These are phyloP conservation scores for Zophobas morio DNA, from an alignment of 1,140 invertebrate genomes.

Conservation along the genomic window DNA sequence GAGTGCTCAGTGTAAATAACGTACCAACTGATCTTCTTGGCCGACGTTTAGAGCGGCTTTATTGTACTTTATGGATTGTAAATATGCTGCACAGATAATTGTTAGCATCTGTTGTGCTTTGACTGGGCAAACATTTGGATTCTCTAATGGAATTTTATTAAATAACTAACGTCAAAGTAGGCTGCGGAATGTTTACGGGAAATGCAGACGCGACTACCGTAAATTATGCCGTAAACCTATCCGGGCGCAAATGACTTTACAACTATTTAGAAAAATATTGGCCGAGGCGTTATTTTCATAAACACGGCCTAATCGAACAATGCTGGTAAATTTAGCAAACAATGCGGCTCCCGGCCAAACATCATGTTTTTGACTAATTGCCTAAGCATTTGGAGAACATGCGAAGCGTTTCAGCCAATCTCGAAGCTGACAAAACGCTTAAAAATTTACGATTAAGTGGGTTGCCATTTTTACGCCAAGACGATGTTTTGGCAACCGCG, in stretches of 20 bases:
- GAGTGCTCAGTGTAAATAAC: slow-evolving; percentile 55
- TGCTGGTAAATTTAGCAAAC: background rate
- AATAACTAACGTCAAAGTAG: slow-evolving; percentile 44
- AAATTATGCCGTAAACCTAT: slow-evolving; percentile 25
- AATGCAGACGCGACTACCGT: slow-evolving; percentile 16
- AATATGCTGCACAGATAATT: slow-evolving; percentile 58
- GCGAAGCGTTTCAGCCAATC: too few relatives aligned
- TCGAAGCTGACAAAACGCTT: too few relatives aligned
- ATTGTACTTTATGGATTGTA: slow-evolving; percentile 62
- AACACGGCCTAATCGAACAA: slow-evolving; percentile 12
- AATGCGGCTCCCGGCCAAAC: background rate
- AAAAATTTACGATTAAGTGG: too few relatives aligned
- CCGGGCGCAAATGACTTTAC: slow-evolving; percentile 22
- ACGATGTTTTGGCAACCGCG: too few relatives aligned
- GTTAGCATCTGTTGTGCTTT: slow-evolving; percentile 56
- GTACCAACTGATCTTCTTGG: slow-evolving; percentile 50
- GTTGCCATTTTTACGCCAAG: too few relatives aligned
- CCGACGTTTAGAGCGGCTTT: slow-evolving; percentile 58
- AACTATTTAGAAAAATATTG: slow-evolving; percentile 38
- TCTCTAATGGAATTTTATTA: slow-evolving; percentile 49
- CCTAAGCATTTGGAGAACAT: too few relatives aligned
- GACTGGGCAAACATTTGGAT: slow-evolving; percentile 49
- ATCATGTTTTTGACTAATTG: too few relatives aligned
- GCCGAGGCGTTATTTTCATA: slow-evolving; percentile 27
- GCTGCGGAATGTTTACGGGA: slow-evolving; percentile 41